Base-by-base conservation (phyloP, 2,797 vertebrate species). In the Petrocephalus schoutedeni region DNA sequence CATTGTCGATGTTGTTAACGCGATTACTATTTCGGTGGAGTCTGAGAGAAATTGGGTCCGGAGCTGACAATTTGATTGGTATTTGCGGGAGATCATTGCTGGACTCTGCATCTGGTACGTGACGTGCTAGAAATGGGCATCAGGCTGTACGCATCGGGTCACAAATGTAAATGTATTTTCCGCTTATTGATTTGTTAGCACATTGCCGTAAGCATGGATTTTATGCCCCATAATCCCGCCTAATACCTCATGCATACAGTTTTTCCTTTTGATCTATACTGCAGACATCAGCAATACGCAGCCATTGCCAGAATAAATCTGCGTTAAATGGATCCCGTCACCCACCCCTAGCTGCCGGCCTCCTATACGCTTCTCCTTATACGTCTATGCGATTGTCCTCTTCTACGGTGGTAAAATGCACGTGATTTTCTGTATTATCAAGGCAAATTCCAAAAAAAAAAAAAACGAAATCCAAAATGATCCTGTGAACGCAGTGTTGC, bases 401-500 rank as follows among this genome's bases (percentile, higher is more conserved):
- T 56, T 64, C 16, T 19, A 87, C 23, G n/a, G 74, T 53, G 57
- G 41, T 74, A 28, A 87, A 87, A 90, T 59, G 86, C 82, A 59
- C 86, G 86, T 59, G 85, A 87, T 89, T 74, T 54, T 59, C 10
- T 23, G 19, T 86, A 59, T 87, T 88, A 57, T 77, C 59, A 57
- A 56, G 64, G 87, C 59, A 87, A 88, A 61, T 61, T 59, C 4
- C 56, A 88, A 61, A 87, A 84, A 89, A 89, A 91, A 92, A 45
- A 88, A 61, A 87, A 87, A 89, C 88, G 90, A 91, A 87, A 89
- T 86, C 84, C 88, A 21, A 91, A 91, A 91, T 90, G 89, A 91
- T 86, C 89, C 86, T 77, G 80, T 86, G 85, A 89, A 90, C 3
- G 87, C 88, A 89, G 89, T 90, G 93, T 95, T 94, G 93, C 94